These are phyloP conservation scores for Adrianichthys oophorus DNA, from an alignment of 2,797 vertebrate genomes.

Conservation along the genomic window DNA sequence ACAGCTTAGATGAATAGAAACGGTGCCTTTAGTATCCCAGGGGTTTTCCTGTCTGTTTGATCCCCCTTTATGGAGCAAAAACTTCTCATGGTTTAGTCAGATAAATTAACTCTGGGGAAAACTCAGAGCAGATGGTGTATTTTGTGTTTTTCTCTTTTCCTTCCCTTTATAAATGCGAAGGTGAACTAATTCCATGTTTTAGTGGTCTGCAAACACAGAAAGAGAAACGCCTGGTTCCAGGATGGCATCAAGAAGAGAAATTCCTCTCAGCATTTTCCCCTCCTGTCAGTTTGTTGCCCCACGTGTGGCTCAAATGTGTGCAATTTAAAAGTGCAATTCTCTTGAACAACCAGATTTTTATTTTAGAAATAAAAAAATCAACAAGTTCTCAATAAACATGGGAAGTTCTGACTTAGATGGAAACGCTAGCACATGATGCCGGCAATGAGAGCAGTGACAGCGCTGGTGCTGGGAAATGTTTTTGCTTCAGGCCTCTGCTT, in stretches of 20 bases:
- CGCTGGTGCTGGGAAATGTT: conserved; percentile 44
- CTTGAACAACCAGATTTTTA: too few relatives aligned
- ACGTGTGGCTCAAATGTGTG: conserved; percentile 5
- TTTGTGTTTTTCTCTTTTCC: conserved; percentile 1
- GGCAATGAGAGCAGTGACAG: conserved; percentile 43
- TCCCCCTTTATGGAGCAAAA: conserved; percentile 6
- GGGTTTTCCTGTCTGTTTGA: conserved; percentile 9
- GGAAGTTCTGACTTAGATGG: not conserved
- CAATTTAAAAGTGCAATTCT: too few relatives aligned
- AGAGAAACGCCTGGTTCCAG: conserved; percentile 27
- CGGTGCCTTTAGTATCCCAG: not conserved
- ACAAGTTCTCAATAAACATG: too few relatives aligned
- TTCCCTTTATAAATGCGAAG: not conserved
- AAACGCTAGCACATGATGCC: conserved; percentile 14
- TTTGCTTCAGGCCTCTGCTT: conserved; percentile 61
- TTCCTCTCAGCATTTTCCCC: not conserved
- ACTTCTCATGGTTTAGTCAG: not conserved
- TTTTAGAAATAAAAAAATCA: too few relatives aligned
- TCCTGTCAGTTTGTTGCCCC: conserved; percentile 44
- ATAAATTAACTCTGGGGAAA: conserved; percentile 5
- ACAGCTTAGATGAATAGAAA: conserved; percentile 7
- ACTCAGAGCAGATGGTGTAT: not conserved
- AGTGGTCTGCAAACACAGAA: conserved; percentile 17
- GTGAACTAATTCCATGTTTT: conserved; percentile 3
- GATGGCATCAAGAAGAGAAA: conserved; percentile 4